These are phyloP conservation scores for Caenorhabditis panamensis DNA, from an alignment of 2,888 invertebrate genomes.

Conservation along the genomic window DNA sequence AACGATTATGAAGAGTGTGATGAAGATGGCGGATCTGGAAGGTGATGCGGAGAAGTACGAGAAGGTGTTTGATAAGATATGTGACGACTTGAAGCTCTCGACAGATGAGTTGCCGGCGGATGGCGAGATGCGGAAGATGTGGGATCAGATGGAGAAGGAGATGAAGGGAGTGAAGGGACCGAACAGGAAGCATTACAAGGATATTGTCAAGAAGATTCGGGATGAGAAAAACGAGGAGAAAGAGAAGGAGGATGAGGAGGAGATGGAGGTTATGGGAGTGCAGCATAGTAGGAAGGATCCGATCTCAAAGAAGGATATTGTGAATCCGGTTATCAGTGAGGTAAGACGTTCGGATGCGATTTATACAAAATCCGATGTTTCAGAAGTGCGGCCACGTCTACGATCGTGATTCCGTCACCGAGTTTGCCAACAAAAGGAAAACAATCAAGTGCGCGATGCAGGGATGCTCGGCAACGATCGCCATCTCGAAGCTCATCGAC, in stretches of 20 bases:
- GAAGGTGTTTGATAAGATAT: neutral
- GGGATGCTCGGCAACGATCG: conserved; percentile 46
- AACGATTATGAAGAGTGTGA: neutral
- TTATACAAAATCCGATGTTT: conserved; percentile 2
- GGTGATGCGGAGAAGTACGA: neutral
- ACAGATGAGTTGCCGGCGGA: neutral
- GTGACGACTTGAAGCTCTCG: neutral
- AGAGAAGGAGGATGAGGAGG: conserved; percentile 25
- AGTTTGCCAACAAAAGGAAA: conserved; percentile 35
- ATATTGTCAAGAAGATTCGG: neutral
- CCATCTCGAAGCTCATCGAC: conserved; percentile 23
- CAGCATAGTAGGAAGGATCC: conserved; percentile 67
- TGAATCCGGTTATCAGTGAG: conserved; percentile 65
- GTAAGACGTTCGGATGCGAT: conserved; percentile 33
- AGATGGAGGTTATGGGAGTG: conserved; percentile 51
- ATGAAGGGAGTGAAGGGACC: neutral
- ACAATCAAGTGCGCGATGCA: conserved; percentile 48
- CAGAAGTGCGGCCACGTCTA: conserved; percentile 58
- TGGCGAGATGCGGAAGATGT: conserved; percentile 3
- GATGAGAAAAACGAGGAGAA: conserved; percentile 6
- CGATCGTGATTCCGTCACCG: conserved; percentile 39
- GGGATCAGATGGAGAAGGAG: neutral
- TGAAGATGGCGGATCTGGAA: conserved; percentile 19
- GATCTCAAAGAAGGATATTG: conserved; percentile 67
- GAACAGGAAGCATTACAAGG: conserved; percentile 15